phyloP scores from a whole-genome alignment of 2,797 vertebrate genomes.

The Morus bassanus region DNA sequence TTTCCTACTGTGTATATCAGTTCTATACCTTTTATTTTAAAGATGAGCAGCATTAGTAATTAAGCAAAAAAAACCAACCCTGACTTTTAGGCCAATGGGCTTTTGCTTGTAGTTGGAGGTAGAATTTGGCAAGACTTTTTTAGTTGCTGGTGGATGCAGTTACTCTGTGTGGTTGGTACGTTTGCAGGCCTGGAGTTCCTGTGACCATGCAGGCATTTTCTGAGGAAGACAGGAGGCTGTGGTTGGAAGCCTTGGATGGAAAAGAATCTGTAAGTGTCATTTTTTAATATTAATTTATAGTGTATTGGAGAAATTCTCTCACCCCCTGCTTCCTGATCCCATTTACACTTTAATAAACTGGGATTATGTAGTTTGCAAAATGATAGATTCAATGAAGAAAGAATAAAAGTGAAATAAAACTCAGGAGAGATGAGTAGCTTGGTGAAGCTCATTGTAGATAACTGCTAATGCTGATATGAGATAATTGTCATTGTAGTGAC shows the following conservation, averaged over 20 bases:
- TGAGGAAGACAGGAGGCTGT: conserved; percentile 91
- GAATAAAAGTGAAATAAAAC: neutral
- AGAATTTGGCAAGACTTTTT: neutral
- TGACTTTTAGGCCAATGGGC: neutral
- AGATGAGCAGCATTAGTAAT: neutral
- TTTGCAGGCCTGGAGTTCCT: conserved; percentile 84
- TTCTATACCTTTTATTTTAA: neutral
- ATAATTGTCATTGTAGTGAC: neutral
- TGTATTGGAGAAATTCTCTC: neutral
- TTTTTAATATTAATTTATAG: neutral
- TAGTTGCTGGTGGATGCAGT: neutral
- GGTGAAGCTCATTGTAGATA: neutral
- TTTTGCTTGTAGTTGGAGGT: neutral
- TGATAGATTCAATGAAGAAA: neutral
- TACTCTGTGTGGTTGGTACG: neutral
- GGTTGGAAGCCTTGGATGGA: conserved; percentile 96
- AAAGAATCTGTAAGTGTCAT: conserved; percentile 90
- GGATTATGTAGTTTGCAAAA: neutral
- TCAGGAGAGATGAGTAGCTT: neutral
- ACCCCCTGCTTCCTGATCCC: neutral
- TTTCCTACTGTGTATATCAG: neutral
- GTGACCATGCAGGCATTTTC: conserved; percentile 93
- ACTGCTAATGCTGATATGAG: neutral
- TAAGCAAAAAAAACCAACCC: neutral
- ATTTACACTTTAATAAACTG: neutral